Base-by-base conservation (phyloP, 2,888 invertebrate genomes). In the Pristionchus fissidentatus region DNA sequence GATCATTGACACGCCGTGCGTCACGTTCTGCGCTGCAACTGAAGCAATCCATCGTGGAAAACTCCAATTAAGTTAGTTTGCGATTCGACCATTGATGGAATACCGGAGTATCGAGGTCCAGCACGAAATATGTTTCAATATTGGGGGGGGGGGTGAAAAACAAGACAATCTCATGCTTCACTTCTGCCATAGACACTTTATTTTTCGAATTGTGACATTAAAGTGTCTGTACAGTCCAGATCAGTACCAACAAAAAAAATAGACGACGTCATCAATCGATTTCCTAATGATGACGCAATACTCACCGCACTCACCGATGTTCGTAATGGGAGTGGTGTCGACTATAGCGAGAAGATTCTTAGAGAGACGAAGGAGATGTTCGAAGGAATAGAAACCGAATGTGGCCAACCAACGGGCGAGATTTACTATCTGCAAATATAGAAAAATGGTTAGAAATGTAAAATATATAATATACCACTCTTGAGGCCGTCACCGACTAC, bases 371-470 rank as follows among this genome's bases (percentile, higher is more conserved):
- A 98, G 94, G 82, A 99, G 94, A 93, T 98, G 97, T 93, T 96
- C 96, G 93, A 99, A 98, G 93, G 97, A 97, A 94, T 95, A 96
- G 94, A 98, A 99, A 77, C 98, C 98, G 94, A 99, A 99, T 93
- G 98, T 98, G 85, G 98, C 98, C 88, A 99, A 94, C 93, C 98
- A 97, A 89, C 97, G 95, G 0, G 98, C 98, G 91, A 99, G 93
- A 93, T 97, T 98, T 77, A 99, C 97, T 83, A 99, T 98, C 96
- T 96, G 92, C 84, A 93, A n/a, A n/a, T n/a, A n/a, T n/a, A n/a
- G n/a, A n/a, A n/a, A n/a, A n/a, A n/a, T n/a, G n/a, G n/a, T n/a
- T n/a, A n/a, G n/a, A n/a, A n/a, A n/a, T n/a, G n/a, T n/a, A n/a
- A n/a, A n/a, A n/a, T n/a, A n/a, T n/a, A n/a, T n/a, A n/a, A n/a